These are phyloP conservation scores for Tenthredo notha DNA, from an alignment of 2,888 invertebrate genomes.

Conservation along the genomic window DNA sequence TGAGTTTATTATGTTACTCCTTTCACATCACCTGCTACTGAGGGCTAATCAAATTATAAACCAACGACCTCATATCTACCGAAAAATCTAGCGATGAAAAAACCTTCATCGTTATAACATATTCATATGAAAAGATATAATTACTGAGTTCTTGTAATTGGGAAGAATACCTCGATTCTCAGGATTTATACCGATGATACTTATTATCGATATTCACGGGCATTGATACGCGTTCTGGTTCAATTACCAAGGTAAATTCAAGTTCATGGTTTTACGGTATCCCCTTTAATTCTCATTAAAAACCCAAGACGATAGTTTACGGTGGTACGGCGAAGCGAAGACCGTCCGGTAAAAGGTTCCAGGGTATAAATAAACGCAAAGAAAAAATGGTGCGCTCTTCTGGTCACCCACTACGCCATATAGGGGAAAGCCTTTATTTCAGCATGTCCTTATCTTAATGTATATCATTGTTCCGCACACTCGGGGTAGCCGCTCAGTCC, in stretches of 20 bases:
- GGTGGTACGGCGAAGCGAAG: slow-evolving; percentile 11
- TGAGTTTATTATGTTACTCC: background rate
- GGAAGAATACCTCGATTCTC: background rate
- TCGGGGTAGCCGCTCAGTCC: slow-evolving; percentile 42
- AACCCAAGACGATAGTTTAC: slow-evolving; percentile 45
- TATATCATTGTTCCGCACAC: slow-evolving; percentile 59
- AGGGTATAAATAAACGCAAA: slow-evolving; percentile 48
- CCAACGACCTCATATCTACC: background rate
- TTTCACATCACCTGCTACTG: background rate
- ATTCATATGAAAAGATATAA: too few relatives aligned
- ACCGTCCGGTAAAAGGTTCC: slow-evolving; percentile 41
- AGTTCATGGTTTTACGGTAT: slow-evolving; percentile 42
- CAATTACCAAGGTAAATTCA: slow-evolving; percentile 43
- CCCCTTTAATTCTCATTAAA: slow-evolving; percentile 55
- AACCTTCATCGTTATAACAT: background rate
- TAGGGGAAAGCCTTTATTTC: slow-evolving; percentile 53
- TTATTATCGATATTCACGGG: slow-evolving; percentile 15
- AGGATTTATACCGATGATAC: background rate
- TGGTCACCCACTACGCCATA: slow-evolving; percentile 55
- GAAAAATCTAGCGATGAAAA: background rate
- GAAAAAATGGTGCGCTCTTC: slow-evolving; percentile 47
- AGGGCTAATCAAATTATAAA: background rate
- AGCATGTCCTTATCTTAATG: slow-evolving; percentile 63
- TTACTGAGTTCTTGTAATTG: background rate
- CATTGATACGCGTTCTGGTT: slow-evolving; percentile 5